Conservation (phyloP, 2,797 vertebrate species). For the Sebastes steindachneri region DNA sequence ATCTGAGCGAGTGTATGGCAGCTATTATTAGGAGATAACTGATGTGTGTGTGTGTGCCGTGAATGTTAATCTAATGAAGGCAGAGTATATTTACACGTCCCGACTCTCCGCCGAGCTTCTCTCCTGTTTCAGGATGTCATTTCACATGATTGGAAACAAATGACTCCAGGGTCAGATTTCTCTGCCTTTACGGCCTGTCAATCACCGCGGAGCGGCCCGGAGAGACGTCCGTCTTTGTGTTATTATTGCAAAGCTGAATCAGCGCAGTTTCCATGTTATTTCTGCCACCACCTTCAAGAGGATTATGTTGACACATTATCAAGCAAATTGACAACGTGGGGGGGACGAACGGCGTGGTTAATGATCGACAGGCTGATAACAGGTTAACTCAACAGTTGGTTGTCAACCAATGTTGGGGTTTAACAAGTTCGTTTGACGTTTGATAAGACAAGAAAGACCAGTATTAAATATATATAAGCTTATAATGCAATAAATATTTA, state of each 20-base stretch:
- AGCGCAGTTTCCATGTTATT: constrained; percentile 67
- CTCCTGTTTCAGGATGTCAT: constrained; percentile 74
- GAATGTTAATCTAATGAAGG: constrained; percentile 78
- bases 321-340: constrained; percentile 18
- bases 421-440: background rate
- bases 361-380: constrained; percentile 41
- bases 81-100: constrained; percentile 73
- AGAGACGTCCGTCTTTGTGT: constrained; percentile 49
- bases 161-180: constrained; percentile 73
- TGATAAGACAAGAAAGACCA: background rate
- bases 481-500: background rate
- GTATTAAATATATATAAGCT: background rate
- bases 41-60: constrained; percentile 31
- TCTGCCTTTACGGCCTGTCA: constrained; percentile 71
- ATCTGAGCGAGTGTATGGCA: constrained; percentile 1
- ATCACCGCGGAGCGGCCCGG: constrained; percentile 52
- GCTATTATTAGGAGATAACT: constrained; percentile 53
- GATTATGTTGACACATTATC: constrained; percentile 61
- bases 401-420: background rate
- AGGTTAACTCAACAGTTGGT: background rate
- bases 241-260: constrained; percentile 60
- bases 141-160: constrained; percentile 84
- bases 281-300: constrained; percentile 50
- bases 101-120: constrained; percentile 48
- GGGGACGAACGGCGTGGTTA: background rate